These are phyloP conservation scores for Hirudinaria manillensis DNA, from an alignment of 2,888 invertebrate genomes.

Conservation along the genomic window DNA sequence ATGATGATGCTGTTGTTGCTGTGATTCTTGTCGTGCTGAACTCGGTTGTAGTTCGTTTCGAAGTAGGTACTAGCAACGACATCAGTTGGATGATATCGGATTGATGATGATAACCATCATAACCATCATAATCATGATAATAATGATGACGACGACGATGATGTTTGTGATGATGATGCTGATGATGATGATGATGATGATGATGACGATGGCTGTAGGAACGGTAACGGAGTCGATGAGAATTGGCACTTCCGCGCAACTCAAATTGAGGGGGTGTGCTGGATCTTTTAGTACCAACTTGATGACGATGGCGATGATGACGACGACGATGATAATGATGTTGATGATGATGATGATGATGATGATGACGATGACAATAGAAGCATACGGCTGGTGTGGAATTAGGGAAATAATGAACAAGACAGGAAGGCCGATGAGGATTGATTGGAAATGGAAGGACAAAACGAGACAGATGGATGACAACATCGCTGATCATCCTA, in stretches of 20 bases:
- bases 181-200: conserved; percentile 5
- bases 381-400: not conserved
- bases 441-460: not conserved
- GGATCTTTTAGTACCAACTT: not conserved
- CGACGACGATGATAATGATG: not conserved
- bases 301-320: not conserved
- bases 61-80: no score
- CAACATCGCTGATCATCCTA: not conserved
- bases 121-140: not conserved
- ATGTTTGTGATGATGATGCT: not conserved
- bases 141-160: conserved; percentile 7
- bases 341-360: not conserved
- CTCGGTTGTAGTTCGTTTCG: no score
- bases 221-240: not conserved
- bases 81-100: no score
- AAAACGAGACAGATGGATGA: no score
- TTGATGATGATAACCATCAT: not conserved
- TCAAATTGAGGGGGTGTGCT: not conserved
- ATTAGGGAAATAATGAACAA: not conserved
- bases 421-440: conserved; percentile 8
- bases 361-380: not conserved
- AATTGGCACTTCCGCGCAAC: not conserved
- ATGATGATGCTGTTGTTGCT: no score
- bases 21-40: no score
- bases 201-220: not conserved